Base-by-base conservation (phyloP, 2,113 vertebrate species). In the Corythornis vintsioides region DNA sequence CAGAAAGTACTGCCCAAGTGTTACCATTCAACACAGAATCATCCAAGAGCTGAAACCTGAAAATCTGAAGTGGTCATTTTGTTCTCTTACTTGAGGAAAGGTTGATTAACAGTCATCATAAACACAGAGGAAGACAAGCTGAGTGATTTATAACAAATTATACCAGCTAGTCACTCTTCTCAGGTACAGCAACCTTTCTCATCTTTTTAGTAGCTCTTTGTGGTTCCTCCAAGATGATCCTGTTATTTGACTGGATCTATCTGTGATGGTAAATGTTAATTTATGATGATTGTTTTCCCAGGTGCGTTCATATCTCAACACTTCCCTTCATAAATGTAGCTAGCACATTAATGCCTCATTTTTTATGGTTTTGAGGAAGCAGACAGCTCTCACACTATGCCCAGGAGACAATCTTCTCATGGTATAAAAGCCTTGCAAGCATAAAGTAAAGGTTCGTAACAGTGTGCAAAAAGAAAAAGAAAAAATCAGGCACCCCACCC, bases 211-310 rank as follows among this genome's bases (percentile, higher is more conserved):
- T 14, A 79, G 66, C 6, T 31, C 64, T 90, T 53, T 81, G 56
- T 52, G 65, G 60, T 38, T 92, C 40, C 61, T 91, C 60, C 79
- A 80, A 45, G 71, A 94, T 17, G 71, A 83, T 57, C 40, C 75
- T 60, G 24, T 26, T 92, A 63, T 89, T 93, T 88, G 92, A 83
- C 69, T 65, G 33, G 43, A 80, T 92, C 75, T 75, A 11, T 83
- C 69, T 80, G 48, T 83, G 89, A 89, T 1, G 64, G 88, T 67
- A 95, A 96, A 94, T 75, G 61, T 22, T 92, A 94, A 95, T 83
- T 93, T 81, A 88, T 28, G 45, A 64, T 1, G 45, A 61, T 7
- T 91, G 55, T 73, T 93, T 83, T 80, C 85, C 82, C 85, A 92
- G 72, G 69, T 92, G 78, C 1, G 2, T 81, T 90, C 69, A 71